Evolutionary conservation across 2,888 invertebrate genomes (phyloP).

Genomic region (Ennomos erosarius): DNA sequence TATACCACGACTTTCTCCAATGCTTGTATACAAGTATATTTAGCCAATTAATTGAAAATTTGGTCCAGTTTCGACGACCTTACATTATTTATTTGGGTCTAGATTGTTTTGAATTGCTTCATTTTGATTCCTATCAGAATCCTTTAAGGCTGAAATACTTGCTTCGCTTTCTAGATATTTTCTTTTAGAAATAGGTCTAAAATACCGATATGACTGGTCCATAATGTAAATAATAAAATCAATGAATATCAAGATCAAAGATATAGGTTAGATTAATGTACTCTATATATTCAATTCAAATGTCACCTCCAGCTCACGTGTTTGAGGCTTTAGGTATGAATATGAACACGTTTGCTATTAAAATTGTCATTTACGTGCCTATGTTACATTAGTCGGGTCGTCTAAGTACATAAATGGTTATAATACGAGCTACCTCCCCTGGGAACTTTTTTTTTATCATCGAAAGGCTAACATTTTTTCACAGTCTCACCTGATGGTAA

Average conservation of each 20-base stretch:
- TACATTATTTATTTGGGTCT: not conserved
- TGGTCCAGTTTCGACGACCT: not conserved
- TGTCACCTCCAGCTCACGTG: not conserved
- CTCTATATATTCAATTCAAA: not conserved
- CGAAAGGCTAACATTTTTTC: too few relatives aligned
- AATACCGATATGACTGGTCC: too few relatives aligned
- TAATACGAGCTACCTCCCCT: too few relatives aligned
- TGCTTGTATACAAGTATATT: not conserved
- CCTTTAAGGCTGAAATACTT: too few relatives aligned
- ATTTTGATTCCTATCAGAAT: not conserved
- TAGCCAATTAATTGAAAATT: not conserved
- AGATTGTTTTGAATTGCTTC: not conserved
- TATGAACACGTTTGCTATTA: not conserved
- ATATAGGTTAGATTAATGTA: not conserved
- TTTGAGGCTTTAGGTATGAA: too few relatives aligned
- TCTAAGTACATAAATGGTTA: not conserved
- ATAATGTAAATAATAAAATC: too few relatives aligned
- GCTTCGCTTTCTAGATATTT: too few relatives aligned
- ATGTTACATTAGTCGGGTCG: not conserved
- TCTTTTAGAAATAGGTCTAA: too few relatives aligned
- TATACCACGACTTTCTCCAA: conserved; percentile 16
- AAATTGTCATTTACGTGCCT: conserved; percentile 2
- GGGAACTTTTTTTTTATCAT: too few relatives aligned
- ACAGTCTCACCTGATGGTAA: too few relatives aligned
- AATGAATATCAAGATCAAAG: too few relatives aligned